These are phyloP conservation scores for Scelioninae gen. 1 DNA, from an alignment of 2,888 invertebrate species.

Conservation along the genomic window DNA sequence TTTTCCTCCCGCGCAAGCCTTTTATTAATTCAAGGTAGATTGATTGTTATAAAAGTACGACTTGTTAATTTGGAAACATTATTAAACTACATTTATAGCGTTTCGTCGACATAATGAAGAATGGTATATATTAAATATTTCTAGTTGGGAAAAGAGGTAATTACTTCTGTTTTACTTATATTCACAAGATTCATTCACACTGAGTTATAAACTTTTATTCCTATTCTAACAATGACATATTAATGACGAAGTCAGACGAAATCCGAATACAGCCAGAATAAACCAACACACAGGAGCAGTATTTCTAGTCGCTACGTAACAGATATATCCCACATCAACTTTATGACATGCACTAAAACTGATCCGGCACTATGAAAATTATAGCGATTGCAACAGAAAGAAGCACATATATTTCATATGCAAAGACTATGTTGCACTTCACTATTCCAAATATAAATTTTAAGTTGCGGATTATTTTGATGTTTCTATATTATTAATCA, in stretches of 20 bases:
- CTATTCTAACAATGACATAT: conserved; percentile 26
- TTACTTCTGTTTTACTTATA: conserved; percentile 28
- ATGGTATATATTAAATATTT: not conserved
- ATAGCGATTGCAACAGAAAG: conserved; percentile 40
- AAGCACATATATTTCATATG: conserved; percentile 27
- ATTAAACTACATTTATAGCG: conserved; percentile 7
- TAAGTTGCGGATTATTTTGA: no score
- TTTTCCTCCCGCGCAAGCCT: conserved; percentile 2
- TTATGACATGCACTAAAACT: conserved; percentile 50
- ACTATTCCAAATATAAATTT: conserved; percentile 25
- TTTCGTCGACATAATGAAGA: not conserved
- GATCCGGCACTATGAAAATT: conserved; percentile 49
- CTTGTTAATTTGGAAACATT: conserved; percentile 10
- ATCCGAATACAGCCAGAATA: conserved; percentile 34
- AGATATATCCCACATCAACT: conserved; percentile 47
- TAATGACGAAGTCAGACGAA: conserved; percentile 43
- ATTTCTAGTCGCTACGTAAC: conserved; percentile 23
- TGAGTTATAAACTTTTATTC: conserved; percentile 45
- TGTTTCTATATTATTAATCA: no score
- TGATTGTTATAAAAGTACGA: conserved; percentile 27
- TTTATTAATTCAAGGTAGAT: conserved; percentile 34
- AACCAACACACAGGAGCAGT: conserved; percentile 34
- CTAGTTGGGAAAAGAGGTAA: conserved; percentile 6
- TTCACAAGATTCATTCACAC: conserved; percentile 26
- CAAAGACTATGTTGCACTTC: conserved; percentile 16